Conservation (phyloP, 2,797 vertebrate genomes). For the Ara ararauna region DNA sequence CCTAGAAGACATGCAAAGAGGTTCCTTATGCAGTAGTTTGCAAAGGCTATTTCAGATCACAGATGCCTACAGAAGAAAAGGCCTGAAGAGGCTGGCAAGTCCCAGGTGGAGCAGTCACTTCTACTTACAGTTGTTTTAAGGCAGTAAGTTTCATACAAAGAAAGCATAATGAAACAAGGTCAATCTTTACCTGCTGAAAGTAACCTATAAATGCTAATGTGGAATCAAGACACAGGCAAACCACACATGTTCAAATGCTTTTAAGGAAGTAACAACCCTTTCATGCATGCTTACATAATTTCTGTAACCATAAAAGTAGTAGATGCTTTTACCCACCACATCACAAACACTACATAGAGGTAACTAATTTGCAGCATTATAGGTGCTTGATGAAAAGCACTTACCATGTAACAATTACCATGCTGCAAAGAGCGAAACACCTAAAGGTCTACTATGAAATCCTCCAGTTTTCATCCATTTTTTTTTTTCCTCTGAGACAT, state of each 20-base stretch:
- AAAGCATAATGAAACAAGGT: not conserved
- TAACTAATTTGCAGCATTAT: not conserved
- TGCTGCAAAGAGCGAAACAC: not conserved
- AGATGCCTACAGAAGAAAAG: not conserved
- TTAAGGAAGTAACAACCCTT: not conserved
- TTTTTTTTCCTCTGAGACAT: not conserved
- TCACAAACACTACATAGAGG: not conserved
- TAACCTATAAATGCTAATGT: not conserved
- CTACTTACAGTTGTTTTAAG: not conserved
- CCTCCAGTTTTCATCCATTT: not conserved
- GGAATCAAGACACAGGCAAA: not conserved
- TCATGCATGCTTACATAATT: not conserved
- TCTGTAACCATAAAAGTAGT: not conserved
- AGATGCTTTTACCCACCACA: not conserved
- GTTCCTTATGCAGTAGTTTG: not conserved
- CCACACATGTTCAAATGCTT: not conserved
- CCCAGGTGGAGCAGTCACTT: not conserved
- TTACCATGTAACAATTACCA: accelerated
- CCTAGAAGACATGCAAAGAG: not conserved
- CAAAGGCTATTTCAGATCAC: not conserved
- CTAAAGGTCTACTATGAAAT: not conserved
- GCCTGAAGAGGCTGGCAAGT: not conserved
- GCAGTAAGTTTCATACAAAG: not conserved
- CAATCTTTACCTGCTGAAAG: not conserved
- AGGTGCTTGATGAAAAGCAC: not conserved